Evolutionary conservation across 2,888 invertebrate species (phyloP).

Genomic region (Eristalis arbustorum): DNA sequence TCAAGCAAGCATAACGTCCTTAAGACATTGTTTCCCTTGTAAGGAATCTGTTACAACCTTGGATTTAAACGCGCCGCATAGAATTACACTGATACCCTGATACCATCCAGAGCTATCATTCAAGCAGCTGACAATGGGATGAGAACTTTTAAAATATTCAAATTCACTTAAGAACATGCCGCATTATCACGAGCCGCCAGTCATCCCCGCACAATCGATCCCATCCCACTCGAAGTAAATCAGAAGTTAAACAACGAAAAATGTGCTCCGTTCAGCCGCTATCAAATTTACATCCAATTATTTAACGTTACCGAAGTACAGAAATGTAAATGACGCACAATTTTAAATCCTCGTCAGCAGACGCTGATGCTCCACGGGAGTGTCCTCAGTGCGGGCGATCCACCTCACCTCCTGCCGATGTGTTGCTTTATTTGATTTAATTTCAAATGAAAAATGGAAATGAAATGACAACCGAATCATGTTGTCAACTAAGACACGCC

Average conservation of each 20-base stretch:
- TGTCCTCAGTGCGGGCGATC: background rate
- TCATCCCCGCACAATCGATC: background rate
- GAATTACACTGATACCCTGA: too few relatives aligned
- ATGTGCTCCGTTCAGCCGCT: background rate
- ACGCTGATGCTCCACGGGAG: background rate
- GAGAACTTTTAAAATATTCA: background rate
- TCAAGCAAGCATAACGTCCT: too few relatives aligned
- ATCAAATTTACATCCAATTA: background rate
- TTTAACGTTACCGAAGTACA: background rate
- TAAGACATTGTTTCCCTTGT: too few relatives aligned
- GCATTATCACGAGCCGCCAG: background rate
- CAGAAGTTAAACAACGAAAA: background rate
- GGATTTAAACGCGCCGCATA: background rate
- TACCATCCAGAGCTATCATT: too few relatives aligned
- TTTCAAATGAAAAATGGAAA: conserved; percentile 33
- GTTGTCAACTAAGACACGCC: conserved; percentile 42
- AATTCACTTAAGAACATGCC: background rate
- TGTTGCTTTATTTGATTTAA: conserved; percentile 6
- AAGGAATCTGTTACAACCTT: too few relatives aligned
- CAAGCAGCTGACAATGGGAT: too few relatives aligned
- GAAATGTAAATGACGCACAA: background rate
- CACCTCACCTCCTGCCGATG: background rate
- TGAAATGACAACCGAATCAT: conserved; percentile 55
- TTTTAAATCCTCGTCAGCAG: background rate
- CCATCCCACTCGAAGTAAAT: background rate